Conservation (phyloP, 2,113 vertebrate species). For the Protobothrops mucrosquamatus region DNA sequence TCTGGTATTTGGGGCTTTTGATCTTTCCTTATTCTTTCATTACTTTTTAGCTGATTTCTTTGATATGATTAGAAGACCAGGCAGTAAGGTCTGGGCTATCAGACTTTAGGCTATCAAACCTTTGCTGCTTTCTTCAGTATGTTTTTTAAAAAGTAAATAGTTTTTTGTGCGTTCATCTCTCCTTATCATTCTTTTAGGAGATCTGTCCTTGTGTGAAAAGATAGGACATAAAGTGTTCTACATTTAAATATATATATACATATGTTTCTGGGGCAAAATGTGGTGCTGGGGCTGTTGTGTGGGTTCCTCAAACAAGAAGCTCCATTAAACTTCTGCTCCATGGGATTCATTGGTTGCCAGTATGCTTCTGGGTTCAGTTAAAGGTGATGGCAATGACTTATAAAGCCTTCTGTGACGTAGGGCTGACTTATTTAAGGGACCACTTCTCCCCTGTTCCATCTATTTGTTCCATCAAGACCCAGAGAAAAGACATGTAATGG, state of each 20-base stretch:
- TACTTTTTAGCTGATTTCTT: background rate
- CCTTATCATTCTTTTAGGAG: background rate
- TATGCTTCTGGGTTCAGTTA: background rate
- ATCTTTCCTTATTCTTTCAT: background rate
- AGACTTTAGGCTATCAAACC: background rate
- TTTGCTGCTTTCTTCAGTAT: background rate
- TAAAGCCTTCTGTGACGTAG: background rate
- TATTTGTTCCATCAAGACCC: background rate
- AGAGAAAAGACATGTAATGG: background rate
- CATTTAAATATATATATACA: too few species aligned
- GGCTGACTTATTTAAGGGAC: background rate
- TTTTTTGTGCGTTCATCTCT: background rate
- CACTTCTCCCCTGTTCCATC: background rate
- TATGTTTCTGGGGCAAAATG: background rate
- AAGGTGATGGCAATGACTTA: background rate
- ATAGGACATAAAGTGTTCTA: background rate
- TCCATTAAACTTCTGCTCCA: background rate
- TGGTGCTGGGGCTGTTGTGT: background rate
- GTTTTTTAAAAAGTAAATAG: background rate
- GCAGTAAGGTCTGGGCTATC: background rate
- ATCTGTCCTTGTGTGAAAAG: background rate
- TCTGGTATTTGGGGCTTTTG: background rate
- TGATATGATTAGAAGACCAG: background rate
- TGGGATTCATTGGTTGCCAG: background rate
- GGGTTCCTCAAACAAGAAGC: background rate